Evolutionary conservation across 1,140 invertebrate species (phyloP).

Genomic region (Drosophila parabipectinata): DNA sequence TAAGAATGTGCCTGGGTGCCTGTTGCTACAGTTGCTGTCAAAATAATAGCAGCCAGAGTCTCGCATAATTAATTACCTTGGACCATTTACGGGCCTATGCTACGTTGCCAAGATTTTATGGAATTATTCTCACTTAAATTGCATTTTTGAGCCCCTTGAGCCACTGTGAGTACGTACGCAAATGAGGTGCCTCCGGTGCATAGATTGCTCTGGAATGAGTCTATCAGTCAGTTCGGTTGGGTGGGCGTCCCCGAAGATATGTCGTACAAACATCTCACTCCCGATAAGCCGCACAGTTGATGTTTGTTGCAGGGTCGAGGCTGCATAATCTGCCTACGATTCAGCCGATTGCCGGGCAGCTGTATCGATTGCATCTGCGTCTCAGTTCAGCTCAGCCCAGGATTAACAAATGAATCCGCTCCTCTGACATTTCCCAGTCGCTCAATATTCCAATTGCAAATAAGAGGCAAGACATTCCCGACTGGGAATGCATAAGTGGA

Average conservation of each 20-base stretch:
- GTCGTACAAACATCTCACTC: slow-evolving; percentile 14
- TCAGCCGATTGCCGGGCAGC: neutral
- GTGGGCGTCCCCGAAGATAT: slow-evolving; percentile 7
- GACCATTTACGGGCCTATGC: neutral
- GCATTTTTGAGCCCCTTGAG: neutral
- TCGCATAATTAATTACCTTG: neutral
- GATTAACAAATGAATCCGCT: slow-evolving; percentile 32
- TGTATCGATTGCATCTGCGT: slow-evolving; percentile 38
- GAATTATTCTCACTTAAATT: neutral
- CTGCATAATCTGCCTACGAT: slow-evolving; percentile 28
- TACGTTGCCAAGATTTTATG: neutral
- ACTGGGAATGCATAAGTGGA: slow-evolving; percentile 35
- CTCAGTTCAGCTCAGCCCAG: slow-evolving; percentile 1
- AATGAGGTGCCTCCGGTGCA: slow-evolving; percentile 41
- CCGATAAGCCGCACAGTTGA: slow-evolving; percentile 1
- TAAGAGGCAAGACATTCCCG: neutral
- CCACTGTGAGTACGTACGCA: slow-evolving; percentile 35
- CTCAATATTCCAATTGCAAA: slow-evolving; percentile 36
- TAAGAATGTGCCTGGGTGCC: neutral
- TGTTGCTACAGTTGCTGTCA: neutral
- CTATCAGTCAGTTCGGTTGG: slow-evolving; percentile 5
- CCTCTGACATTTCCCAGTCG: slow-evolving; percentile 21
- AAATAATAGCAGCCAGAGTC: neutral
- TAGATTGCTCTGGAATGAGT: slow-evolving; percentile 31
- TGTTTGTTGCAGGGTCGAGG: slow-evolving; percentile 1